Evolutionary conservation across 92 coral and sea anemone genomes (phyloP), one percentile per base, ranked within the genome.

Genomic region (Diadumene lineata): DNA sequence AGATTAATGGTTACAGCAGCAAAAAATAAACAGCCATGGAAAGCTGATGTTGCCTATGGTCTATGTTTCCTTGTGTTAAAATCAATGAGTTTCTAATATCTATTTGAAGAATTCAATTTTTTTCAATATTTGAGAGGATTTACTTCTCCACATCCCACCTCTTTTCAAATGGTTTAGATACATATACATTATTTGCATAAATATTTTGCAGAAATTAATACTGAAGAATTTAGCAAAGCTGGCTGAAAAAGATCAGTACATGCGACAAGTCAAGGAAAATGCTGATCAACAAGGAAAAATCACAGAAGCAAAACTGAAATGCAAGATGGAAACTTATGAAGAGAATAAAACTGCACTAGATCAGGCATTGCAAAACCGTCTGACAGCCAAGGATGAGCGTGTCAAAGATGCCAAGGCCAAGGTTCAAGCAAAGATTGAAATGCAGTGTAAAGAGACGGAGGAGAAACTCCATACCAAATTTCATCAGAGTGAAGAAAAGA

Each of bases 301-400:
- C 44, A 86, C 81, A 34, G 94, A 88, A 53, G 99, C 88, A 75
- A 96, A 92, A 64, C 66, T 72, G 57, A 90, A 89, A 76, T 84
- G 87, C 69, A 96, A 96, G 63, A 86, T 84, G 84, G 85, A 87
- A 51, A 60, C 72, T 21, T 81, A 89, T 67, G 84, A 79, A 56
- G 97, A 88, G 74, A 92, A 89, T 43, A 88, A 92, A 71, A 88
- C 86, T 72, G 91, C 91, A 15, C 83, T 82, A 68, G 77, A 85
- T 34, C 67, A 84, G 31, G 99, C 93, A 7, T 70, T 86, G 13
- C 85, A 72, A 24, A 87, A 86, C 63, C 92, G 91, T 18, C 84
- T 90, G 28, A 86, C 82, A 58, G 97, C 99, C 22, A 96, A 93
- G 33, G 92, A 92, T 34, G 89, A 92, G 70, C 97, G 84, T 57